These are phyloP conservation scores for Zapus hudsonius DNA, from an alignment of 2,113 vertebrate genomes.

Conservation along the genomic window DNA sequence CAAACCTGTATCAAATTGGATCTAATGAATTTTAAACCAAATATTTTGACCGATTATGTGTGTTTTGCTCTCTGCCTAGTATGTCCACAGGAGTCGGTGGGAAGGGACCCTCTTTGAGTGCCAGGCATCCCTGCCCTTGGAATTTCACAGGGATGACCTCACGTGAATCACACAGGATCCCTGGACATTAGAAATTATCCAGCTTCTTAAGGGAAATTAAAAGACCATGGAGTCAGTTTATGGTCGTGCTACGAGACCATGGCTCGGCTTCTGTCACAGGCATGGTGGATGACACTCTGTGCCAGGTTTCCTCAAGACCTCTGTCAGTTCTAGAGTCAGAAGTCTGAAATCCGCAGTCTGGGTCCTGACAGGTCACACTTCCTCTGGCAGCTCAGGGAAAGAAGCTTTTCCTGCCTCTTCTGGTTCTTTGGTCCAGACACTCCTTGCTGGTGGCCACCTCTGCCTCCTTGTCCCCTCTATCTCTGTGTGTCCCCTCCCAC, in stretches of 20 bases:
- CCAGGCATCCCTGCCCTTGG: background rate
- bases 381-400: background rate
- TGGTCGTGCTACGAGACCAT: background rate
- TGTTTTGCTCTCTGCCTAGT: background rate
- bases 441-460: background rate
- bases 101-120: background rate
- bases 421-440: background rate
- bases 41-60: background rate
- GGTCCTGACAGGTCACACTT: accelerated
- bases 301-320: background rate
- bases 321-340: background rate
- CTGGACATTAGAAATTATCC: background rate
- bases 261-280: background rate
- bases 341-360: background rate
- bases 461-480: background rate
- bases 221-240: background rate
- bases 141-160: background rate
- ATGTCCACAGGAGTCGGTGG: background rate
- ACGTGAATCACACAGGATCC: background rate
- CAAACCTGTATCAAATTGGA: background rate
- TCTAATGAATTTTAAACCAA: background rate
- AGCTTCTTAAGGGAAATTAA: background rate
- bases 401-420: background rate
- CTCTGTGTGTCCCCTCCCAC: background rate
- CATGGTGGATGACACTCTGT: background rate